A percentile compares a stretch with the other conserved stretches of the same genome.
These are phyloP conservation scores for Opisthocomus hoazin DNA, from an alignment of 2,113 vertebrate genomes.

Conservation along the genomic window DNA sequence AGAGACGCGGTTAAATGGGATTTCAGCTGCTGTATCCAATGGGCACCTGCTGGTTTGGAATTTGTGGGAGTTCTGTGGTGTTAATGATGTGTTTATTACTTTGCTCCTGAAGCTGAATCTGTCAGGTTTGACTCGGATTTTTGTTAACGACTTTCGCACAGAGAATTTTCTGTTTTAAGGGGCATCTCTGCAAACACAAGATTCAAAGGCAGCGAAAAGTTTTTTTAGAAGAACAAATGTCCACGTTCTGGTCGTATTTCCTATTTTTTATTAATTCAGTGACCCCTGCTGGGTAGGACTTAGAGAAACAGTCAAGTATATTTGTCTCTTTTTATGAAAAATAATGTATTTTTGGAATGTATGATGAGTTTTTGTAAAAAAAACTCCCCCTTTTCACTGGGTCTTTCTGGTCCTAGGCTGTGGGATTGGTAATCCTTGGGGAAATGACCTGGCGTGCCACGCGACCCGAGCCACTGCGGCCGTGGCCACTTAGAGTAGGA, in stretches of 20 bases:
- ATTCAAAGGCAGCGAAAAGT: not conserved
- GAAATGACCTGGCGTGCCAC: too few relatives aligned
- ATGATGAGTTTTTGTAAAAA: not conserved
- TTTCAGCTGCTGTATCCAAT: not conserved
- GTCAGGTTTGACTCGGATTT: not conserved
- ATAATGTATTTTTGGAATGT: not conserved
- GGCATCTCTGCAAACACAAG: not conserved
- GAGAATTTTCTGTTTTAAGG: not conserved
- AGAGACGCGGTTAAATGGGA: not conserved
- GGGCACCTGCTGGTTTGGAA: not conserved
- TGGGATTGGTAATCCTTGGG: not conserved
- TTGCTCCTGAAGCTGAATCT: not conserved
- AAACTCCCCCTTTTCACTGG: not conserved
- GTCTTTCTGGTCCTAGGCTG: not conserved
- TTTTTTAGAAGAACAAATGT: not conserved
- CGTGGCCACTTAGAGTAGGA: not conserved
- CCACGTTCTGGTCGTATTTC: not conserved
- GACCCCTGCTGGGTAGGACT: slow-evolving; percentile 59
- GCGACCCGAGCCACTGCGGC: not conserved
- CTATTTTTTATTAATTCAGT: slow-evolving; percentile 50
- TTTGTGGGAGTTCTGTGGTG: not conserved
- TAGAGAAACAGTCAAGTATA: not conserved
- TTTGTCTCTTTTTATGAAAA: not conserved
- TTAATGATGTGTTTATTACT: not conserved
- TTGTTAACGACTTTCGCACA: not conserved